Evolutionary conservation across 2,113 vertebrate species (phyloP).

Genomic region (Bubo blakistoni): DNA sequence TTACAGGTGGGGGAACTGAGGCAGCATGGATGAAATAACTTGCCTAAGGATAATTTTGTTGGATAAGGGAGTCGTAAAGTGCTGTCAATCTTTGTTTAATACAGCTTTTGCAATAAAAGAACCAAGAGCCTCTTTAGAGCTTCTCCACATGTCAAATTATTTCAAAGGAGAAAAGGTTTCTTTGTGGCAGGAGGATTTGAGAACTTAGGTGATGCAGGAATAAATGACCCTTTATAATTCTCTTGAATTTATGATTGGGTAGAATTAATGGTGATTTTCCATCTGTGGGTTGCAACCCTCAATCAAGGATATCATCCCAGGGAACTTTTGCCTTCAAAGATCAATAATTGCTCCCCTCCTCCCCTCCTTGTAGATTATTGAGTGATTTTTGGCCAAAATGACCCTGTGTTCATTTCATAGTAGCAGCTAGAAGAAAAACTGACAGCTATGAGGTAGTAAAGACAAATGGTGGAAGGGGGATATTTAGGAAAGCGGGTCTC

Average conservation of each 20-base stretch:
- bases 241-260: background rate
- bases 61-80: background rate
- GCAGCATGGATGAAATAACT: background rate
- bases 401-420: background rate
- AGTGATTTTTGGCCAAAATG: background rate
- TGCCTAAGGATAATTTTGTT: background rate
- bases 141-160: background rate
- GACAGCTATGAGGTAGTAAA: slow-evolving; percentile 51
- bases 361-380: background rate
- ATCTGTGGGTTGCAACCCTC: background rate
- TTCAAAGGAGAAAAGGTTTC: background rate
- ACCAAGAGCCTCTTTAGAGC: background rate
- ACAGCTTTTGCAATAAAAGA: background rate
- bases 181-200: background rate
- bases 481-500: background rate
- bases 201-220: background rate
- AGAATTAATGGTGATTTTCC: background rate
- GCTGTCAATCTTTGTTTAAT: background rate
- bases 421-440: slow-evolving; percentile 22
- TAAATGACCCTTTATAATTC: background rate
- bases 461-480: slow-evolving; percentile 34
- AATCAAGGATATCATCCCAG: background rate
- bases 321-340: background rate
- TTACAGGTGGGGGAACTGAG: background rate
- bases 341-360: background rate